Evolutionary conservation across 1,140 invertebrate species (phyloP).

Genomic region (Megalonaias nervosa): DNA sequence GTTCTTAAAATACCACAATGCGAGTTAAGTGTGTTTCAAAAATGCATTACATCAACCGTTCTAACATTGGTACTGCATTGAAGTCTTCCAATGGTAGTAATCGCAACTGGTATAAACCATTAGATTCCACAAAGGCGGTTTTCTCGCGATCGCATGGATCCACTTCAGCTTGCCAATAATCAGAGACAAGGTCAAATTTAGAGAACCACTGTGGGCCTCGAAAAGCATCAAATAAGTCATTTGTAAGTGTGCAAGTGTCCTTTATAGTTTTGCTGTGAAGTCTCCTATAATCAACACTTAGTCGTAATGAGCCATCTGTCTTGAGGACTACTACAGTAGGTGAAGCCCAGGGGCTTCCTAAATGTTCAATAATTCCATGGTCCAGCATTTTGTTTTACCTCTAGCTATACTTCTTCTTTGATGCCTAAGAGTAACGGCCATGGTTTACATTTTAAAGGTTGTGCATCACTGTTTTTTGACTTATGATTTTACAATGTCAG

Average conservation of each 20-base stretch:
- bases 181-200: background rate
- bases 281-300: conserved; percentile 25
- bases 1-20: background rate
- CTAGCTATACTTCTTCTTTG: background rate
- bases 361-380: conserved; percentile 10
- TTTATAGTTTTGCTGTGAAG: background rate
- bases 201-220: background rate
- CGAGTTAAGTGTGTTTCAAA: background rate
- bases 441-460: conserved; percentile 27
- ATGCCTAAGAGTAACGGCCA: conserved; percentile 1
- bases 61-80: conserved; percentile 2
- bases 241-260: background rate
- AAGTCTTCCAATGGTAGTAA: background rate
- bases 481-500: conserved; percentile 5
- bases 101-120: background rate
- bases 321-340: conserved; percentile 7
- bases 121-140: background rate
- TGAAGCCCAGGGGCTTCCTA: conserved; percentile 5
- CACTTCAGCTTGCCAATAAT: conserved; percentile 5
- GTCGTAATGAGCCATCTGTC: conserved; percentile 5
- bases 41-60: conserved; percentile 13
- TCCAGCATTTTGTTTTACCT: conserved; percentile 20
- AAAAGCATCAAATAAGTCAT: background rate
- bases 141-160: background rate
- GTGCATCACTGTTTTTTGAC: conserved; percentile 13